A percentile compares a stretch with the other conserved stretches of the same genome.
Evolutionary conservation across 2,888 invertebrate species (phyloP).

Genomic region (Diabrotica balteata): DNA sequence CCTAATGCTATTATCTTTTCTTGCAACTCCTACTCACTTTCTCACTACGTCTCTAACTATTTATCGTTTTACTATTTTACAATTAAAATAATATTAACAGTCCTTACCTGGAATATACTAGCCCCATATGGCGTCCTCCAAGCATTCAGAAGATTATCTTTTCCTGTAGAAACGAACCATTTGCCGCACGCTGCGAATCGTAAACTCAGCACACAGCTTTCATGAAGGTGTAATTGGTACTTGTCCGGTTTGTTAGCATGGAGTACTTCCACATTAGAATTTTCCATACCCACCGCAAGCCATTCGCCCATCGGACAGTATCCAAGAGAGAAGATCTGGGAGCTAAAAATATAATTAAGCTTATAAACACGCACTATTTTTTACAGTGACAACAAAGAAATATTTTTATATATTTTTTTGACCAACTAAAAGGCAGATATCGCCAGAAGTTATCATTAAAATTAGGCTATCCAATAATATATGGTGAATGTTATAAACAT

Average conservation of each 20-base stretch:
- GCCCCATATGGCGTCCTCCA: slow-evolving; percentile 99
- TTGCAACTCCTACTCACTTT: too few relatives aligned
- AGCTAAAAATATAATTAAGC: slow-evolving; percentile 62
- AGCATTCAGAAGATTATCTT: slow-evolving; percentile 95
- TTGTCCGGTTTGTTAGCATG: slow-evolving; percentile 91
- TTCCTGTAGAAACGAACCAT: slow-evolving; percentile 99
- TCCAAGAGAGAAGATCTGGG: slow-evolving; percentile 82
- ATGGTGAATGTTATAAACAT: too few relatives aligned
- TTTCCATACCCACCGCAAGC: slow-evolving; percentile 99
- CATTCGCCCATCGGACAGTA: slow-evolving; percentile 97
- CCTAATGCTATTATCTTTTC: too few relatives aligned
- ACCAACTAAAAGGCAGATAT: too few relatives aligned
- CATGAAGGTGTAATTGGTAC: slow-evolving; percentile 95
- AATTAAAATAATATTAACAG: too few relatives aligned
- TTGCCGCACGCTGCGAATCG: slow-evolving; percentile 96
- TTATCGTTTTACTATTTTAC: too few relatives aligned
- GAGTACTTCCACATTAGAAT: slow-evolving; percentile 94
- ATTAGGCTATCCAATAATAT: too few relatives aligned
- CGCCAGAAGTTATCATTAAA: too few relatives aligned
- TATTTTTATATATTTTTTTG: too few relatives aligned
- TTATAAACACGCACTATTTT: too few relatives aligned
- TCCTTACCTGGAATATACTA: slow-evolving; percentile 91
- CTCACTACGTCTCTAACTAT: too few relatives aligned
- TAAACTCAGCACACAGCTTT: slow-evolving; percentile 94
- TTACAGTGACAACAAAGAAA: too few relatives aligned